Base-by-base conservation (phyloP, 2,888 invertebrate genomes). In the Helleia helle region DNA sequence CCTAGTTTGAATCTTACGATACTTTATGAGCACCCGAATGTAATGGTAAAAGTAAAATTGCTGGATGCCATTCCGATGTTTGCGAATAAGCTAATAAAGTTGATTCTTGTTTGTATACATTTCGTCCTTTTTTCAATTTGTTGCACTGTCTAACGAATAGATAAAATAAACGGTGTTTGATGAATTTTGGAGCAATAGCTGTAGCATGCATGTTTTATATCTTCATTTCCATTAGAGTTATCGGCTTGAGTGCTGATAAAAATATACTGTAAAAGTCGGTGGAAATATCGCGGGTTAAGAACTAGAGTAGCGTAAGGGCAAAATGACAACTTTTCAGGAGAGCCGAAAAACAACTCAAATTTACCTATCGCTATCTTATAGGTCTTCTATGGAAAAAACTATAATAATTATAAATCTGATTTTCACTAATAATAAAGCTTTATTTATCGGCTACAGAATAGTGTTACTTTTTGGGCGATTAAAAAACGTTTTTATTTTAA, bases 1-100 rank as follows among this genome's bases (percentile, higher is more conserved):
- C 11, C 60, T 62, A 59, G 58, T 68, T 62, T 57, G 61, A 62
- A 64, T 69, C 66, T 67, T 41, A 56, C 54, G 60, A 67, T 67
- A 71, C 60, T 71, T 71, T 70, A 66, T 60, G 68, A 56, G 59
- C 41, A n/a, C n/a, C n/a, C n/a, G 38, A 36, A 43, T 45, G 47
- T 45, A 47, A 48, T n/a, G n/a, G 42, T 42, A 47, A 38, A 26
- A 38, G 44, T 6, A 26, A 39, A 43, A 46, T 43, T 31, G 30
- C 37, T 28, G 36, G 43, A 48, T 26, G 38, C 46, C 17, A 42
- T 41, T 49, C 36, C 49, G 26, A 37, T 34, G 8, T 34, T 29
- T 42, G 12, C 4, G 5, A n/a, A 17, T 29, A 40, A 30, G 39
- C n/a, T 18, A 38, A 40, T 42, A 47, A 26, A 41, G 49, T 13